A percentile compares a stretch with the other conserved stretches of the same genome.
Conservation (phyloP, 92 coral and sea anemone species). For the Porites rus region DNA sequence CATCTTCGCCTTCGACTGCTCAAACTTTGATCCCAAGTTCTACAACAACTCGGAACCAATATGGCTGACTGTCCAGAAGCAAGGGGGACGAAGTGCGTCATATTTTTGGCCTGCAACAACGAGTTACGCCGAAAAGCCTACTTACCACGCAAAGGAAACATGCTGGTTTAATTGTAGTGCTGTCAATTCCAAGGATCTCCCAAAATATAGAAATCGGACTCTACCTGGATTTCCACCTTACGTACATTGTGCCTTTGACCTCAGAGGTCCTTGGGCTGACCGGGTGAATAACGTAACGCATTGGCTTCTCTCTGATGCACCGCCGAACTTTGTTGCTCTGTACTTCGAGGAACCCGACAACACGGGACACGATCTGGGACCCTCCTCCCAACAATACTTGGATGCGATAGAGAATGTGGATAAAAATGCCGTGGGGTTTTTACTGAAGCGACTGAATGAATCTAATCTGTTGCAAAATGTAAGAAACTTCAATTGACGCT, state of each 20-base stretch:
- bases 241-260: constrained; percentile 22
- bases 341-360: constrained; percentile 51
- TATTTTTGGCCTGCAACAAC: constrained; percentile 56
- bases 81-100: constrained; percentile 25
- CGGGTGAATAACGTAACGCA: constrained; percentile 23
- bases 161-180: constrained; percentile 18
- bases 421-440: constrained; percentile 28
- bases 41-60: constrained; percentile 52
- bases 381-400: constrained; percentile 13
- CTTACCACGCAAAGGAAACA: constrained; percentile 21
- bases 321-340: constrained; percentile 38
- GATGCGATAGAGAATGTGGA: constrained; percentile 15
- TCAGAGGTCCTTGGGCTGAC: constrained; percentile 23
- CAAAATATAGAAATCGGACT: neutral
- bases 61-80: constrained; percentile 49
- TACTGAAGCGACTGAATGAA: constrained; percentile 22
- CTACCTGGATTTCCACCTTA: neutral
- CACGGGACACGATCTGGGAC: constrained; percentile 31
- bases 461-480: neutral
- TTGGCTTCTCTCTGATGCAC: constrained; percentile 32
- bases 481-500: no score
- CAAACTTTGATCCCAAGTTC: constrained; percentile 49
- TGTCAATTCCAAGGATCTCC: neutral
- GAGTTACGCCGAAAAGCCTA: constrained; percentile 34
- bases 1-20: constrained; percentile 30